Evolutionary conservation across 2,797 vertebrate species (phyloP).

Genomic region (Fundulus diaphanus): DNA sequence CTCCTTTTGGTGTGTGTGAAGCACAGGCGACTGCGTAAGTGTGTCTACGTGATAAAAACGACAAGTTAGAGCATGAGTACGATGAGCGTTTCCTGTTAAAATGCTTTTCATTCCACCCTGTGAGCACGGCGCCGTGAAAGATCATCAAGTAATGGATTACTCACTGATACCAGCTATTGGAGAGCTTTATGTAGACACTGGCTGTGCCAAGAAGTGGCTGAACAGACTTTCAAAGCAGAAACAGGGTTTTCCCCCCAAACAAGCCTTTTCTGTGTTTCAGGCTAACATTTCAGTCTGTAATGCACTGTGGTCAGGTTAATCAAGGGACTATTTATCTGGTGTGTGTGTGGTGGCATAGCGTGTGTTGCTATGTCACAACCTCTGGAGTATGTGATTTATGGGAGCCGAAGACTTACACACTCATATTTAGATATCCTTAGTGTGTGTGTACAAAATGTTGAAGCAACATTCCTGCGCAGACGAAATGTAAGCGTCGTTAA

Average conservation of each 20-base stretch:
- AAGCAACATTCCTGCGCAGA: conserved; percentile 59
- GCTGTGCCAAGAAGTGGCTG: conserved; percentile 24
- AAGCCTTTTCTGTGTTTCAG: conserved; percentile 47
- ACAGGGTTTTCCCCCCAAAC: conserved; percentile 24
- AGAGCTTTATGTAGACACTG: conserved; percentile 15
- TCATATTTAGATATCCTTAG: conserved; percentile 58
- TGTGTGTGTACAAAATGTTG: conserved; percentile 38
- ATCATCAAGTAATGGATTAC: conserved; percentile 33
- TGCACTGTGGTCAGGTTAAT: conserved; percentile 71
- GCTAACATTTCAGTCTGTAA: conserved; percentile 55
- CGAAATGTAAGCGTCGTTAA: conserved; percentile 46
- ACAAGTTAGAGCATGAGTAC: background rate
- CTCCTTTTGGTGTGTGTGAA: conserved; percentile 22
- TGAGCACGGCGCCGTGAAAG: conserved; percentile 5
- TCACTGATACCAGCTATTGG: conserved; percentile 29
- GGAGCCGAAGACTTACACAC: conserved; percentile 52
- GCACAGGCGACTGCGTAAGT: conserved; percentile 7
- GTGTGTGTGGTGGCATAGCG: conserved; percentile 54
- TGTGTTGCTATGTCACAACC: conserved; percentile 58
- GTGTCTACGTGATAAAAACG: conserved; percentile 3
- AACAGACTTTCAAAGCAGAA: conserved; percentile 31
- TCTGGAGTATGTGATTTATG: conserved; percentile 71
- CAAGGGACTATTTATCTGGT: conserved; percentile 65
- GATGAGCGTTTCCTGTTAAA: conserved; percentile 6
- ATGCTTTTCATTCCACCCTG: conserved; percentile 7